Evolutionary conservation across 1,140 invertebrate genomes (phyloP), one percentile per base, ranked within the genome.

Genomic region (Monochamus saltuarius): DNA sequence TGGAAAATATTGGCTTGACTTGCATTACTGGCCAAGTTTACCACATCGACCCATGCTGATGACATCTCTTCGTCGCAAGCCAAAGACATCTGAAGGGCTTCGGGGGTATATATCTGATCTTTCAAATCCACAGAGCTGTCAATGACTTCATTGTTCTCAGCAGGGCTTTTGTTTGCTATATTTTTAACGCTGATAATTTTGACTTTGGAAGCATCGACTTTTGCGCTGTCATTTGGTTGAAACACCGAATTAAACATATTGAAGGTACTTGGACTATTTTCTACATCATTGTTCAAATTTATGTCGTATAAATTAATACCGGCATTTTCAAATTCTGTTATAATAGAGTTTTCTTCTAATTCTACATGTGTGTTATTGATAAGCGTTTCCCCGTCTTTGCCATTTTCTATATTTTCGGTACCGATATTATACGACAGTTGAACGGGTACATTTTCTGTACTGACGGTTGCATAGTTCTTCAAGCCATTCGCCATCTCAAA

Each of bases 61-160:
- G 87, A 84, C 36, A 87, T 76, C 76, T 89, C 88, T 56, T 89
- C 84, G 66, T 89, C 87, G n/a, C 85, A 85, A 0, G 87, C 87
- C 52, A 89, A 77, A 7, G 87, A 86, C 54, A 89, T 68, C 68
- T 89, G 83, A 46, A 89, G 79, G 1, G 87, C 87, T 74, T 86
- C 86, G 1, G 82, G 82, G 14, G 75, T 75, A 56, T 79, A 76
- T 2, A 78, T 66, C 46, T 19, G 38, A 42, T 47, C 55, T 11
- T 46, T 45, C 13, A 42, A 29, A 29, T 29, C 6, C 22, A 29
- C 22, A 3, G 22, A 29, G 22, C 22, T 14, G 17, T n/a, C 1
- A 0, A 3, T 52, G 13, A 36, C 13, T 7, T 2, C 10, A 2
- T 52, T 35, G 7, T 29, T 6, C 11, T 47, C 17, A 43, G 3